These are phyloP conservation scores for Miltochrista miniata DNA, from an alignment of 2,888 invertebrate genomes.

Conservation along the genomic window DNA sequence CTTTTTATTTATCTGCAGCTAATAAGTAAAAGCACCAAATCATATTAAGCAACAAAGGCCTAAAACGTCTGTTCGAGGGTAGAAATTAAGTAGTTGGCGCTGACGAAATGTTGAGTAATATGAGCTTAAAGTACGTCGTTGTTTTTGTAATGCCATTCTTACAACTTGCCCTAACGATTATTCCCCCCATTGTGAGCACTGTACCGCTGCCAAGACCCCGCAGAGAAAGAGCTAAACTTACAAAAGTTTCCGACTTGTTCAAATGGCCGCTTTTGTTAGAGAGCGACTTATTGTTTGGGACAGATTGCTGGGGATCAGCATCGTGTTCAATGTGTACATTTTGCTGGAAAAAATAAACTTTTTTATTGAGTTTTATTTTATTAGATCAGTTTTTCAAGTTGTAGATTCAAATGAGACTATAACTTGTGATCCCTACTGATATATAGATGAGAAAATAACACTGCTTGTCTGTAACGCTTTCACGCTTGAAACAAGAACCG, in stretches of 20 bases:
- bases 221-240: slow-evolving; percentile 80
- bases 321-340: slow-evolving; percentile 57
- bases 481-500: too few species aligned
- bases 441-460: too few species aligned
- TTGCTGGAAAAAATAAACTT: slow-evolving; percentile 40
- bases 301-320: slow-evolving; percentile 80
- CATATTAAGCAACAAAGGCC: slow-evolving; percentile 8
- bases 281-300: slow-evolving; percentile 82
- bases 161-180: slow-evolving; percentile 81
- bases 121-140: slow-evolving; percentile 71
- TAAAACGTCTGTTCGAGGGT: slow-evolving; percentile 34
- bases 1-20: background rate
- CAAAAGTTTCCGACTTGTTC: slow-evolving; percentile 83
- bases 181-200: slow-evolving; percentile 74
- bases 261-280: slow-evolving; percentile 82
- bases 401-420: background rate
- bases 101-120: slow-evolving; percentile 73
- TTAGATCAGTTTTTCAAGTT: background rate
- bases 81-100: slow-evolving; percentile 66
- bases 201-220: slow-evolving; percentile 75
- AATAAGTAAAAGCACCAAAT: slow-evolving; percentile 9
- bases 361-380: background rate
- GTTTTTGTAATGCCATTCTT: slow-evolving; percentile 80
- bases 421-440: too few species aligned
- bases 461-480: too few species aligned